Conservation (phyloP, 2,113 vertebrate species). For the Poecile atricapillus region DNA sequence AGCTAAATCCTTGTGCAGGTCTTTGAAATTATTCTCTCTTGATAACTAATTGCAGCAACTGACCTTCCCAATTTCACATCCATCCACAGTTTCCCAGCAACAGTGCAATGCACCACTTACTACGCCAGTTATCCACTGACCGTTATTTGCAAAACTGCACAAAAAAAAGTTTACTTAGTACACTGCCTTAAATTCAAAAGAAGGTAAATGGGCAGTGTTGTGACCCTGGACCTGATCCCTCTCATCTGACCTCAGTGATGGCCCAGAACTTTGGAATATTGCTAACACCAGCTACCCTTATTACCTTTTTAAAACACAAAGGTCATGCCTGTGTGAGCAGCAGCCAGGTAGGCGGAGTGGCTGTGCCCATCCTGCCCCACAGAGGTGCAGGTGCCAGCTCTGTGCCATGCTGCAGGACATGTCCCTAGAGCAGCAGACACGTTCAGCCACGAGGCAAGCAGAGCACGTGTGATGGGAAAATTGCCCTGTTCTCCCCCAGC, state of each 20-base stretch:
- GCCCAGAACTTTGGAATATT: not conserved
- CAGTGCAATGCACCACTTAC: not conserved
- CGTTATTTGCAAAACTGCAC: not conserved
- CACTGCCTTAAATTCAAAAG: not conserved
- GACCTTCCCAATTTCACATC: not conserved
- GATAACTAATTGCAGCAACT: not conserved
- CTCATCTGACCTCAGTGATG: not conserved
- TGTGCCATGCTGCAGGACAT: fast-evolving
- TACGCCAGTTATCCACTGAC: not conserved
- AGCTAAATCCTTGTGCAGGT: not conserved
- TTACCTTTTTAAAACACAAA: fast-evolving
- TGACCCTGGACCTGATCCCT: not conserved
- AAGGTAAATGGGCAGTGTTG: not conserved
- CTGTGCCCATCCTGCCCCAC: too few species aligned
- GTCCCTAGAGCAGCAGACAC: fast-evolving
- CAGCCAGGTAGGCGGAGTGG: fast-evolving
- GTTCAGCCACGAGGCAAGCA: not conserved
- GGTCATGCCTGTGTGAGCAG: not conserved
- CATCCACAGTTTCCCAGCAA: not conserved
- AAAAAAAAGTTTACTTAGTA: fast-evolving
- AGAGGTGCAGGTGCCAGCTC: not conserved
- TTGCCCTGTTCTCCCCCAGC: not conserved
- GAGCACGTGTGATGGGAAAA: not conserved
- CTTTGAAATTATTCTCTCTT: constrained; percentile 13
- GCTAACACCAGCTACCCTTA: not conserved